Percentiles rank a stretch among this genome's conserved stretches.
Evolutionary conservation across 2,888 invertebrate genomes (phyloP).

Genomic region (Microplitis manilae): DNA sequence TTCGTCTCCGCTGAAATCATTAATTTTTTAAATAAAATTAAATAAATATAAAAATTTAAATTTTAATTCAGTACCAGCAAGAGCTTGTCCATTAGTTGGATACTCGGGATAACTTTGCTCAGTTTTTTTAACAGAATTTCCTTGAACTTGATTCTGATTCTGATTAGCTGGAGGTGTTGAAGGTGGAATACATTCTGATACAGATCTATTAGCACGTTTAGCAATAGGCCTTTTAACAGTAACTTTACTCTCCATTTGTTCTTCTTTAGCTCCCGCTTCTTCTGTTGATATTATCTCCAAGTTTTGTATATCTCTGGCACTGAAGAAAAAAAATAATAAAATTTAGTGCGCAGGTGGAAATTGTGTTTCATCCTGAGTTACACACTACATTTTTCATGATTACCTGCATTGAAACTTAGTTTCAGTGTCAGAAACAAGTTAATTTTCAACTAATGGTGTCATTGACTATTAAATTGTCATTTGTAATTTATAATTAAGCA

Average conservation of each 20-base stretch:
- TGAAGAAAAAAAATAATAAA: conserved; percentile 65
- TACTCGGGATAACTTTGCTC: conserved; percentile 57
- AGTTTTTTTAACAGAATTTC: conserved; percentile 52
- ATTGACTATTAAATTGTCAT: too few species aligned
- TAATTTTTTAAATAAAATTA: conserved; percentile 8
- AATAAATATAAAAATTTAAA: conserved; percentile 1
- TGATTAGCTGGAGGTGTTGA: conserved; percentile 51
- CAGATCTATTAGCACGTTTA: conserved; percentile 73
- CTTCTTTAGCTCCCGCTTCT: conserved; percentile 69
- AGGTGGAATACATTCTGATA: conserved; percentile 67
- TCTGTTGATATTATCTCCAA: conserved; percentile 83
- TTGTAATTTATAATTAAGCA: too few species aligned
- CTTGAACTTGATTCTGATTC: conserved; percentile 41
- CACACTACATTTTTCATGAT: too few species aligned
- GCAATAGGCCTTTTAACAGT: conserved; percentile 75
- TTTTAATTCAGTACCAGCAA: neutral
- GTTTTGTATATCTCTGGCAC: conserved; percentile 82
- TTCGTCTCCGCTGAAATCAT: conserved; percentile 58
- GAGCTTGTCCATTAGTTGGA: conserved; percentile 27
- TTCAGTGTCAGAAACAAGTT: too few species aligned
- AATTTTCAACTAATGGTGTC: too few species aligned
- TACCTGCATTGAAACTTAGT: too few species aligned
- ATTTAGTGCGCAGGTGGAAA: conserved; percentile 5
- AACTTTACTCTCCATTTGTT: conserved; percentile 71
- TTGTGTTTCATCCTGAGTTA: too few species aligned